phyloP scores from a whole-genome alignment of 1,140 invertebrate species.

The Musca vetustissima region DNA sequence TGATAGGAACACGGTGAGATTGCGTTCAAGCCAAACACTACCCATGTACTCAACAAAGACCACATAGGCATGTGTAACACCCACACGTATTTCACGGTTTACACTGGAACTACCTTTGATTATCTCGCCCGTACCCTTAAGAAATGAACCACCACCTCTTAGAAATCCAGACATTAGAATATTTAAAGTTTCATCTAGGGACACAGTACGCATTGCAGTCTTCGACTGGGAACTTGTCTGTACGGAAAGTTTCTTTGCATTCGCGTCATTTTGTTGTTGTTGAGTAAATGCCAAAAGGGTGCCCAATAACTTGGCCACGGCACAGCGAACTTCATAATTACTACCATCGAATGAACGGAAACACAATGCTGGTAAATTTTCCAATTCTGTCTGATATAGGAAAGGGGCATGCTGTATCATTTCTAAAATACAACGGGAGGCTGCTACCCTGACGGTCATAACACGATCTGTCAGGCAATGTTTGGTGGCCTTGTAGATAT shows the following conservation, averaged over 20 bases:
- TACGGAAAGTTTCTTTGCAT: slow-evolving; percentile 36
- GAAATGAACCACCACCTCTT: slow-evolving; percentile 89
- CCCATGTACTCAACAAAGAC: slow-evolving; percentile 92
- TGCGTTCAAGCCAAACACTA: slow-evolving; percentile 90
- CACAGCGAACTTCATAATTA: slow-evolving; percentile 91
- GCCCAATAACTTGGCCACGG: slow-evolving; percentile 89
- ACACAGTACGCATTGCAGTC: slow-evolving; percentile 61
- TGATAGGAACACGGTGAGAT: slow-evolving; percentile 79
- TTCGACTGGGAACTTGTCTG: slow-evolving; percentile 33
- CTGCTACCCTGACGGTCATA: slow-evolving; percentile 86
- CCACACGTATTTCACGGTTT: slow-evolving; percentile 93
- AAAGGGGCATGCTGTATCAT: slow-evolving; percentile 88
- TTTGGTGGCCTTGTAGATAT: slow-evolving; percentile 86
- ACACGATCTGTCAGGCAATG: slow-evolving; percentile 85
- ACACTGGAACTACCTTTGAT: slow-evolving; percentile 92
- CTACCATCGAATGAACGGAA: slow-evolving; percentile 91
- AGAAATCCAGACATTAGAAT: slow-evolving; percentile 94
- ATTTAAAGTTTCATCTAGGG: slow-evolving; percentile 88
- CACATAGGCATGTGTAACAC: slow-evolving; percentile 93
- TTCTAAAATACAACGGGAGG: slow-evolving; percentile 85
- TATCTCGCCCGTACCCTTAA: slow-evolving; percentile 93
- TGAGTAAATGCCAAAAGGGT: slow-evolving; percentile 80
- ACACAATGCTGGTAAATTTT: slow-evolving; percentile 85
- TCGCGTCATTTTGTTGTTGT: slow-evolving; percentile 39
- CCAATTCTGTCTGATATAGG: slow-evolving; percentile 86